Conservation (phyloP, 2,113 vertebrate genomes). For the Spea bombifrons region DNA sequence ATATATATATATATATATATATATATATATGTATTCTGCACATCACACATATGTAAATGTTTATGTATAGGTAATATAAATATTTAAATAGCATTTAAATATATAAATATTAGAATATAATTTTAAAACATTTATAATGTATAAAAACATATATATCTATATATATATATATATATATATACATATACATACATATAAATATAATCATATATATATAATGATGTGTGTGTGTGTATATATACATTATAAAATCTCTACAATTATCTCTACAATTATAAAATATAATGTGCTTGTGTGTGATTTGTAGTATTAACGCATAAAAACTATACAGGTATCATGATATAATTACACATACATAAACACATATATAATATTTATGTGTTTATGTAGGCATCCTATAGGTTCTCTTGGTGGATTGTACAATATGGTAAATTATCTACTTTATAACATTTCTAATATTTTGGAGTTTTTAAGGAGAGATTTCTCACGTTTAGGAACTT, state of each 20-base stretch:
- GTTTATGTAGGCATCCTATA: no score
- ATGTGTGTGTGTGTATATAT: not conserved
- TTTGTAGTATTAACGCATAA: no score
- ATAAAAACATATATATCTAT: not conserved
- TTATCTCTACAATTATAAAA: not conserved
- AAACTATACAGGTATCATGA: no score
- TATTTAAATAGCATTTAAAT: no score
- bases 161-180: not conserved
- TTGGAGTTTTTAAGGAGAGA: not conserved
- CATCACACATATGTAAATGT: no score
- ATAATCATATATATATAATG: not conserved
- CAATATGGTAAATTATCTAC: not conserved
- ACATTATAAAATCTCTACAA: not conserved
- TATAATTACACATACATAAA: no score
- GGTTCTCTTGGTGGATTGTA: no score
- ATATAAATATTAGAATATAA: no score
- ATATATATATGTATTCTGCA: constrained; percentile 1
- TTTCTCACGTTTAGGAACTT: not conserved
- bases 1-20: not conserved
- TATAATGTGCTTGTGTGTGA: not conserved
- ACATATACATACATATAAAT: not conserved
- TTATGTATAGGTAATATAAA: no score
- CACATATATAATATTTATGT: no score
- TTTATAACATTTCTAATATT: not conserved
- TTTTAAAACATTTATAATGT: not conserved